Evolutionary conservation across 2,888 invertebrate genomes (phyloP).

Genomic region (Acanthosepion esculentum): DNA sequence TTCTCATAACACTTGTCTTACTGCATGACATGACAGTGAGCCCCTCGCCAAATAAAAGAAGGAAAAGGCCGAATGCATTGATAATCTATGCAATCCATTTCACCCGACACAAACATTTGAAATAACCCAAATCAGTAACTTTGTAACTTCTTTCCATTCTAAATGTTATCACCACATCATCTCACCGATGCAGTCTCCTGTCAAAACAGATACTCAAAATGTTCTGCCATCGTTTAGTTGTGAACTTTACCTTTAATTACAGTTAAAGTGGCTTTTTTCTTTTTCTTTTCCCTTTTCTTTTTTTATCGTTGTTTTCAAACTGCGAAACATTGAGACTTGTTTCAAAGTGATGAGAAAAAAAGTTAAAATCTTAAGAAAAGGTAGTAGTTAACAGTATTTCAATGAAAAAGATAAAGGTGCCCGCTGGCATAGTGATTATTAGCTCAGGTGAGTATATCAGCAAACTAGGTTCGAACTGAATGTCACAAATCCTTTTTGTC

Average conservation of each 20-base stretch:
- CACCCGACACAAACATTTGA: background rate
- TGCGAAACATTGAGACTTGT: background rate
- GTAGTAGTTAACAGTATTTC: background rate
- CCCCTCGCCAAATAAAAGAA: background rate
- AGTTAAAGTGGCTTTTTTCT: background rate
- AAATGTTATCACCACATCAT: background rate
- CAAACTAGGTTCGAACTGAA: too few relatives aligned
- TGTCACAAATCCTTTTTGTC: too few relatives aligned
- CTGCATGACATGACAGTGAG: background rate
- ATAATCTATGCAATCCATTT: background rate
- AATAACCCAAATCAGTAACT: background rate
- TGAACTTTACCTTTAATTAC: background rate
- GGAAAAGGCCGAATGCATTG: too few relatives aligned
- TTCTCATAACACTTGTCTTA: background rate
- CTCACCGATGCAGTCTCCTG: background rate
- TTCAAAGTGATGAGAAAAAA: background rate
- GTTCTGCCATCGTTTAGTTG: background rate
- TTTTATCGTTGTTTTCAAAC: background rate
- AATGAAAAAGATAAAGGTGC: background rate
- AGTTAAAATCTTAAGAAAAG: background rate
- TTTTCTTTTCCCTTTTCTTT: background rate
- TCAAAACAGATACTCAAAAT: background rate
- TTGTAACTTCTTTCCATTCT: background rate
- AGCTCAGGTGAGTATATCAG: too few relatives aligned
- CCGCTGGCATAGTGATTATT: background rate